Evolutionary conservation across 2,888 invertebrate species (phyloP), one percentile per base, ranked within the genome.

Genomic region (Taphrorychus bicolor): DNA sequence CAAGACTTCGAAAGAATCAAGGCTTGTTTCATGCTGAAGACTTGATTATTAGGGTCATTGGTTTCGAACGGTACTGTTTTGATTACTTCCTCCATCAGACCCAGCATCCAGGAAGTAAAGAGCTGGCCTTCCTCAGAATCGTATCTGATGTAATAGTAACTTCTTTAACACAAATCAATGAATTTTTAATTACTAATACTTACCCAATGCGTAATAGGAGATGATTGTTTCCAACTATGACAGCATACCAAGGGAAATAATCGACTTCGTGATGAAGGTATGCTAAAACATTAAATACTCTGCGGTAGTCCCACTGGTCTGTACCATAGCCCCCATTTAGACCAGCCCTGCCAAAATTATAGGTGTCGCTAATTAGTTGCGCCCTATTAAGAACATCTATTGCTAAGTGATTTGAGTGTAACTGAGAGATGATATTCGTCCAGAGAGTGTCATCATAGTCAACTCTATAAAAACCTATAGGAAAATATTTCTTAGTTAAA

Each of bases 1-100:
- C 93, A 93, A 14, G 89, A 88, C 82, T 24, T 58, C n/a, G 23
- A 59, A 87, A 88, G 72, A 18, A 88, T 83, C 67, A 86, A 84
- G 68, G 84, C 84, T 40, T 89, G 86, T 73, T 87, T 86, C 21
- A 88, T 83, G 53, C 86, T 87, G 0, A 83, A 84, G 85, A 83
- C 81, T 0, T 87, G 85, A 48, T 71, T 58, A 11, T 45, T 21
- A 4, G 21, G 56, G 21, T 63, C 59, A 16, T 69, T 14, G 19
- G 52, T 61, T 1, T 40, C 57, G 22, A 62, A 59, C 1, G 66
- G 62, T 14, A 66, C 59, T 11, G 65, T 63, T 14, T 16, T 54
- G 19, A 69, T 64, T 4, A 69, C 64, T 2, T 54, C 17, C 18
- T 69, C 9, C 59, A 72, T 67, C 2, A 71, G 48, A 9, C 58